Evolutionary conservation across 92 coral and sea anemone species (phyloP), one percentile per base, ranked within the genome.

Genomic region (Epizoanthus illoricatus): DNA sequence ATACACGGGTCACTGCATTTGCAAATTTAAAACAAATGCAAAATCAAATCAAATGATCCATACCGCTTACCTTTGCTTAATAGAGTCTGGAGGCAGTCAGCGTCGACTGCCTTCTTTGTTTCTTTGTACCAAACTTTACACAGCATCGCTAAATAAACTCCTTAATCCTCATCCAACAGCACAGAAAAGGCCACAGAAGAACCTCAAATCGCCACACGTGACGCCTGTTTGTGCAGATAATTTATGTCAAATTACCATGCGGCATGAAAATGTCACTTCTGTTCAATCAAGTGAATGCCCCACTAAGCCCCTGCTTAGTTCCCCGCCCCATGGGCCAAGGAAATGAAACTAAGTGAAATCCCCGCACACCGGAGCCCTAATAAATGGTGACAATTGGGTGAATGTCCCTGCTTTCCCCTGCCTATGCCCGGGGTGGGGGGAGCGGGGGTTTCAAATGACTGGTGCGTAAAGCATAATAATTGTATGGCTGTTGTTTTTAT

Each of bases 151-250:
- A 15, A 7, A 21, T 63, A 63, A n/a, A n/a, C n/a, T n/a, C n/a
- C n/a, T n/a, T n/a, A n/a, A n/a, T n/a, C n/a, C n/a, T n/a, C n/a
- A n/a, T n/a, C n/a, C n/a, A n/a, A n/a, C 36, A 28, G 36, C 36
- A 2, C 36, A 28, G 36, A 28, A 28, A 28, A 28, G 36, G 36
- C 36, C 36, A 28, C 36, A 28, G 36, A 63, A 63, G 12, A 63
- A 5, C 68, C 39, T 15, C 68, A 19, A 63, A 63, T 63, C 68
- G 68, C 36, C 39, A 63, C 33, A 20, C 39, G 68, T 21, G 68
- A 63, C 68, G 68, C 39, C 20, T 63, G 68, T 63, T 63, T 63
- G 68, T 63, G 68, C 68, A 63, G 68, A 21, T 63, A 63, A 63
- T 20, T 63, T 63, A 63, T 63, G 36, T 4, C 39, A 63, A 63